Evolutionary conservation across 2,797 vertebrate species (phyloP), one percentile per base, ranked within the genome.

Genomic region (Microctenopoma lineatum): DNA sequence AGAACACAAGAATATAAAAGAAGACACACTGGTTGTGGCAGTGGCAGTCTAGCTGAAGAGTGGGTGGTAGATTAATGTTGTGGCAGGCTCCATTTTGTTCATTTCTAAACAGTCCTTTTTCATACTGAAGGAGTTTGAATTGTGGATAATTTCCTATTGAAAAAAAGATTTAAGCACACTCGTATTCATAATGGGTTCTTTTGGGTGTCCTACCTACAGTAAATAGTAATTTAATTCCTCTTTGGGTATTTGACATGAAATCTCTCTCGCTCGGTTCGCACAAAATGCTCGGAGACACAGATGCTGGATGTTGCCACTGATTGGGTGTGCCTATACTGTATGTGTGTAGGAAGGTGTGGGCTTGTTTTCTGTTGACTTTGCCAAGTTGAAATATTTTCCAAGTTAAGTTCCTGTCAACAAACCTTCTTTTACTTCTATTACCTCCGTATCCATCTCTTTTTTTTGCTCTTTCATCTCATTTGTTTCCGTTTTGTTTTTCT

Each of bases 1-100:
- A 90, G 83, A 88, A 93, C 87, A 90, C 86, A 83, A 79, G 86
- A 88, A 89, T 89, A 92, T 91, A 91, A 93, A 94, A 92, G 89
- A 91, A 87, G 84, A 82, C 85, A 71, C 87, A 87, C 86, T 90
- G 84, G 87, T 86, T 89, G 82, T 80, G 77, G 81, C 73, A 16
- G 81, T 88, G 84, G 81, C 75, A 84, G 88, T 86, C 71, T 80
- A 75, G 68, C 78, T 84, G 73, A 81, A 82, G 87, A 89, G 88
- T 89, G 89, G 89, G 86, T 82, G 88, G 84, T 87, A 90, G 86
- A 91, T 91, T 89, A 87, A 87, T 90, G 87, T 67, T 71, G 51
- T 79, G 66, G 77, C 78, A 77, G 87, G 78, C 77, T 90, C 86
- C 85, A 89, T 90, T 91, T 89, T 90, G 88, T 91, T 85, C 70